Conservation (phyloP, 1,140 invertebrate species). For the Campodea augens region DNA sequence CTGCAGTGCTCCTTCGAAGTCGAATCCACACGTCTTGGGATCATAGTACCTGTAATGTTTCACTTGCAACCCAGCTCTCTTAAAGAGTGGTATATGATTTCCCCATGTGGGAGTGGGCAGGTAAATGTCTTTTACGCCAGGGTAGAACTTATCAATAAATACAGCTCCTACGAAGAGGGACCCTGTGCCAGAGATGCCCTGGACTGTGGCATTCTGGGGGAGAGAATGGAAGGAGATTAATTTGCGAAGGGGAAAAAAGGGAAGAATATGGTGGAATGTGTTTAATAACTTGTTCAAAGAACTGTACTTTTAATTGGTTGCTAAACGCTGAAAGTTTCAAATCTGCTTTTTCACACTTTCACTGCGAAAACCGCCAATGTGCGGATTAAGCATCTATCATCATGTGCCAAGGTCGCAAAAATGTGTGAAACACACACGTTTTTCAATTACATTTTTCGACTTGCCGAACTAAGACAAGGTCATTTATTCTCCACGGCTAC, state of each 20-base stretch:
- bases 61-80: slow-evolving; percentile 50
- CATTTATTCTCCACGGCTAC: no score
- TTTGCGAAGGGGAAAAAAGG: slow-evolving; percentile 3
- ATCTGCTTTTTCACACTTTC: no score
- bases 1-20: slow-evolving; percentile 75
- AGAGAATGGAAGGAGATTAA: slow-evolving; percentile 9
- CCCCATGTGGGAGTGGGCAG: slow-evolving; percentile 94
- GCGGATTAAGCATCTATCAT: no score
- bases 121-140: slow-evolving; percentile 69
- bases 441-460: no score
- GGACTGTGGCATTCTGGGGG: slow-evolving; percentile 50
- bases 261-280: no score
- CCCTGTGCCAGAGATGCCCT: slow-evolving; percentile 92
- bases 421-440: no score
- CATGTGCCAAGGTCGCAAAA: no score
- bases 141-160: slow-evolving; percentile 74
- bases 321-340: no score
- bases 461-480: no score
- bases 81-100: slow-evolving; percentile 90
- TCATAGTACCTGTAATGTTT: slow-evolving; percentile 94
- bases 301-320: no score
- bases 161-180: slow-evolving; percentile 79
- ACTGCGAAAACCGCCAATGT: no score
- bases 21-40: slow-evolving; percentile 84
- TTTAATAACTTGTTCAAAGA: no score